Conservation (phyloP, 2,797 vertebrate genomes). For the Numenius phaeopus region DNA sequence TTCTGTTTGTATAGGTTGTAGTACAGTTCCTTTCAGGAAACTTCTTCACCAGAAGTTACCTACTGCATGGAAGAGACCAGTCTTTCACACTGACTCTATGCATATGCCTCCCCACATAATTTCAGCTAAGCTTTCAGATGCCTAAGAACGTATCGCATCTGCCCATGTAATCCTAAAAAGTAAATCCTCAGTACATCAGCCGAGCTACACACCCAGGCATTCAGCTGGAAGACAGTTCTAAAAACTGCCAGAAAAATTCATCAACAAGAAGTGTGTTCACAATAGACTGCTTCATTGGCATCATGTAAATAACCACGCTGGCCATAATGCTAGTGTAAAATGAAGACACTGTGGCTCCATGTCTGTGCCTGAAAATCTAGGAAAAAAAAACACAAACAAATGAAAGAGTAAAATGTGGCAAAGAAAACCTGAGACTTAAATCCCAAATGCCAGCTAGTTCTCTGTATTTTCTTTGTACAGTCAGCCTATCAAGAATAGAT, state of each 20-base stretch:
- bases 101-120: background rate
- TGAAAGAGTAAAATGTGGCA: background rate
- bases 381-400: accelerated
- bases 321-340: background rate
- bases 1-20: background rate
- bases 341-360: background rate
- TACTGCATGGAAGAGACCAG: background rate
- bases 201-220: background rate
- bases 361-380: background rate
- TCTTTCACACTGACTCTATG: background rate
- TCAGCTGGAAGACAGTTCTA: background rate
- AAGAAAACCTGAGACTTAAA: background rate
- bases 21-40: background rate
- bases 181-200: background rate
- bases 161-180: background rate
- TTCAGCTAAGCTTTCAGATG: background rate
- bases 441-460: background rate
- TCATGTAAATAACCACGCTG: background rate
- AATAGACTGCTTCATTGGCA: background rate
- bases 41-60: background rate
- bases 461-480: background rate
- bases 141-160: background rate
- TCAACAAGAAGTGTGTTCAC: background rate
- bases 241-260: background rate
- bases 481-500: background rate